Evolutionary conservation across 2,113 vertebrate species (phyloP), one percentile per base, ranked within the genome.

Genomic region (Odobenus rosmarus): DNA sequence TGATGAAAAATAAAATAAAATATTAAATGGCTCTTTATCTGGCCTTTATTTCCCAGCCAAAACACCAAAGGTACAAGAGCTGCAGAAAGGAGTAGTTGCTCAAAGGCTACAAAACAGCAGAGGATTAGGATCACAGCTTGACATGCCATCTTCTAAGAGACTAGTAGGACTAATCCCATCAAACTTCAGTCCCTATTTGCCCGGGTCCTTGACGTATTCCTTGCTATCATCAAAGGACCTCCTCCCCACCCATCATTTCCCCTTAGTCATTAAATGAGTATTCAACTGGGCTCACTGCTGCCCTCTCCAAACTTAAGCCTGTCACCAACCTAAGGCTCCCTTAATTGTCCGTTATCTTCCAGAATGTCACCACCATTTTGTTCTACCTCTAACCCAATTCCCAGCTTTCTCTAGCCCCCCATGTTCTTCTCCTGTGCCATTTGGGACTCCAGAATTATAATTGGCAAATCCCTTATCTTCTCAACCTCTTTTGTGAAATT

Each of bases 41-140:
- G 67, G 28, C 80, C 81, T 87, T 85, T 95, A 11, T 39, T 95
- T 96, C 67, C 36, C 28, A 85, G 42, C 10, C 62, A 93, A 93
- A 15, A 91, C 7, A 83, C 12, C 14, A 67, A 94, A 74, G 19
- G 3, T 15, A 24, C 2, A 74, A 33, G 23, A 86, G 80, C 4
- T 57, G 9, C 11, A 95, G 21, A 88, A 89, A 91, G 18, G 13
- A 49, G 5, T 88, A 16, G 33, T 31, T 89, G 88, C 4, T 69
- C 80, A 76, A 69, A 93, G 57, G 19, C 24, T 83, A 18, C 24
- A 28, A 82, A 89, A 74, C 21, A 59, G 42, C 81, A 61, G 77
- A 31, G 23, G 55, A 84, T 64, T 31, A 81, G 51, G 49, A 83
- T 69, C 82, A 81, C 49, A 72, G 33, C 11, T 10, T 79, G 26